Evolutionary conservation across 2,888 invertebrate species (phyloP).

Genomic region (Blomia tropicalis): DNA sequence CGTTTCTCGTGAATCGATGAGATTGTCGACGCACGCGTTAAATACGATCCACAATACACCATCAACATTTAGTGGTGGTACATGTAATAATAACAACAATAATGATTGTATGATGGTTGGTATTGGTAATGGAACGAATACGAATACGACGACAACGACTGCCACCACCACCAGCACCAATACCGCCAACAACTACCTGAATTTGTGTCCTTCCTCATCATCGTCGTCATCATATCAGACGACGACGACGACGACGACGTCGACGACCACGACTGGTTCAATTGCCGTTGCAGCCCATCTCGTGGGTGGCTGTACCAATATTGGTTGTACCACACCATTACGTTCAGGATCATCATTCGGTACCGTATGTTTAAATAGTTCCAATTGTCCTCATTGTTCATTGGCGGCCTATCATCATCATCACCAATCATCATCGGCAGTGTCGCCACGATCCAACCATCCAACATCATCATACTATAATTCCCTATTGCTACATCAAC

Average conservation of each 20-base stretch:
- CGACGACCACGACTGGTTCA: no score
- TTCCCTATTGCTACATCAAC: slow-evolving; percentile 3
- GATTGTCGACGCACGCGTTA: slow-evolving; percentile 33
- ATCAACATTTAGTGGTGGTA: not conserved
- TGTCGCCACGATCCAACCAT: not conserved
- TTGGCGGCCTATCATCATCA: slow-evolving; percentile 1
- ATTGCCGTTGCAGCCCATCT: not conserved
- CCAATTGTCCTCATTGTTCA: not conserved
- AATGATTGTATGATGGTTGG: slow-evolving; percentile 21
- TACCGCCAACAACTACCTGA: slow-evolving; percentile 11
- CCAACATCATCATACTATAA: not conserved
- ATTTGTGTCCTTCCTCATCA: not conserved
- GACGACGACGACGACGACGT: no score
- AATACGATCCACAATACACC: no score
- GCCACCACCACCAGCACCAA: slow-evolving; percentile 1
- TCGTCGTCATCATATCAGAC: no score
- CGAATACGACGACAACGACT: no score
- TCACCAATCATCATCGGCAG: not conserved
- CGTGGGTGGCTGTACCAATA: no score
- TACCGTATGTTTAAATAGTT: no score
- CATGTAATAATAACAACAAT: not conserved
- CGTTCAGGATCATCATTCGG: not conserved
- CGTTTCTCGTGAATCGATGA: slow-evolving; percentile 62
- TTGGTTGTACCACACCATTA: not conserved
- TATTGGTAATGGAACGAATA: slow-evolving; percentile 4